These are phyloP conservation scores for Clepsis dumicolana DNA, from an alignment of 2,888 invertebrate genomes.

Conservation along the genomic window DNA sequence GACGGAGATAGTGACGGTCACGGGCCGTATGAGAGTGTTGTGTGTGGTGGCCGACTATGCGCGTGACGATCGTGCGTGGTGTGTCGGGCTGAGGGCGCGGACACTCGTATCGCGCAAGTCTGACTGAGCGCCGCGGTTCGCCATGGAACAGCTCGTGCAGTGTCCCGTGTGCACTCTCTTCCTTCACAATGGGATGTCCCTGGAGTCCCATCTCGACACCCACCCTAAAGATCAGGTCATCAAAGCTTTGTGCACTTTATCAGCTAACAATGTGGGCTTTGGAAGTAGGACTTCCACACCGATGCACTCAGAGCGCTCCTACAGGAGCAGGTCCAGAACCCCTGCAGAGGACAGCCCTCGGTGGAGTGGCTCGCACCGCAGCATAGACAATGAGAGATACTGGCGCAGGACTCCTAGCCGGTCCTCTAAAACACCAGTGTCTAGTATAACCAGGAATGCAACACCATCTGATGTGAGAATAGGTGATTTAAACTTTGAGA, in stretches of 20 bases:
- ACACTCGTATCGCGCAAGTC: conserved; percentile 22
- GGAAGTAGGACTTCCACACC: conserved; percentile 77
- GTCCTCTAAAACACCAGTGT: conserved; percentile 62
- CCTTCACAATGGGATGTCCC: conserved; percentile 92
- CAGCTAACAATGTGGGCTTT: conserved; percentile 75
- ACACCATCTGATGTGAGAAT: conserved; percentile 71
- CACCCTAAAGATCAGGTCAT: conserved; percentile 96
- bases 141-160: conserved; percentile 83
- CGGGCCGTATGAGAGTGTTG: conserved; percentile 68
- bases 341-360: conserved; percentile 71
- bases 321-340: conserved; percentile 74
- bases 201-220: conserved; percentile 93
- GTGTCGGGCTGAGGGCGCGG: conserved; percentile 63
- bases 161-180: conserved; percentile 95
- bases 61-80: conserved; percentile 72
- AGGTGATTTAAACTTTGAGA: conserved; percentile 70
- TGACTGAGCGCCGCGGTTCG: conserved; percentile 48
- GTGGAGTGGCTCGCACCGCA: conserved; percentile 67
- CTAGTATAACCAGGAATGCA: conserved; percentile 63
- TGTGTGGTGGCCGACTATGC: conserved; percentile 77
- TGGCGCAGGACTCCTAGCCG: conserved; percentile 77
- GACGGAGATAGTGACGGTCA: conserved; percentile 77
- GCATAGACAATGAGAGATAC: conserved; percentile 72
- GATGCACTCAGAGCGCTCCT: conserved; percentile 73
- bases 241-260: conserved; percentile 88